Percentiles rank a stretch among this genome's conserved stretches.
phyloP scores from a whole-genome alignment of 2,797 vertebrate genomes.

The Pseudomugil tenellus region DNA sequence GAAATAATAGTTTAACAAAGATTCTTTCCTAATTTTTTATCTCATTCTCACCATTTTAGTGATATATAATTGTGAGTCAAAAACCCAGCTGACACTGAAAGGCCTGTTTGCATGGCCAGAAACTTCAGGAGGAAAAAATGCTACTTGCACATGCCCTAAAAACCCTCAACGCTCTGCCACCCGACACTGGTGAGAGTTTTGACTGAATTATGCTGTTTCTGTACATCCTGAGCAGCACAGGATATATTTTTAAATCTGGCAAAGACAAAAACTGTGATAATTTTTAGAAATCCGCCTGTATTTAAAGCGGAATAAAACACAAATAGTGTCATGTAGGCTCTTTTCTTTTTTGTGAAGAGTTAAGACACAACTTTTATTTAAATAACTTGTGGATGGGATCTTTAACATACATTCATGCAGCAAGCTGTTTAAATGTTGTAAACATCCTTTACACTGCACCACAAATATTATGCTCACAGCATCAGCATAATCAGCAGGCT shows the following conservation, averaged over 20 bases:
- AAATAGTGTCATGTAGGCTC: background rate
- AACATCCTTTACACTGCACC: background rate
- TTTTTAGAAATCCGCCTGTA: background rate
- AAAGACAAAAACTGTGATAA: background rate
- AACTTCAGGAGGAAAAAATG: slow-evolving; percentile 58
- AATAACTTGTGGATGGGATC: background rate
- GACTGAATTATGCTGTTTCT: background rate
- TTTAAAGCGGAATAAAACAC: background rate
- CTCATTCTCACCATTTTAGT: slow-evolving; percentile 37
- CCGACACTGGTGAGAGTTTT: slow-evolving; percentile 71
- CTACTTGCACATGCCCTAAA: slow-evolving; percentile 62
- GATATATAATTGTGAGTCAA: slow-evolving; percentile 56
- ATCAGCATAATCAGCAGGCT: background rate
- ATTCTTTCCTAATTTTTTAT: slow-evolving; percentile 3
- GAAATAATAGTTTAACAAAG: background rate
- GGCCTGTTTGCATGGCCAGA: slow-evolving; percentile 78
- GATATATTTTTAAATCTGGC: background rate
- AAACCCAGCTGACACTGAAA: slow-evolving; percentile 63
- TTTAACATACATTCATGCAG: background rate
- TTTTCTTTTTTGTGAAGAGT: background rate
- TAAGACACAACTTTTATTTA: background rate
- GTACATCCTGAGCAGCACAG: background rate
- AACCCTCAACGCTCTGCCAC: slow-evolving; percentile 47
- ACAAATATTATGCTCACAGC: background rate
- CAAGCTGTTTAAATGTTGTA: too few species aligned